phyloP scores from a whole-genome alignment of 2,888 invertebrate genomes.

The Rhyacophila evoluta region DNA sequence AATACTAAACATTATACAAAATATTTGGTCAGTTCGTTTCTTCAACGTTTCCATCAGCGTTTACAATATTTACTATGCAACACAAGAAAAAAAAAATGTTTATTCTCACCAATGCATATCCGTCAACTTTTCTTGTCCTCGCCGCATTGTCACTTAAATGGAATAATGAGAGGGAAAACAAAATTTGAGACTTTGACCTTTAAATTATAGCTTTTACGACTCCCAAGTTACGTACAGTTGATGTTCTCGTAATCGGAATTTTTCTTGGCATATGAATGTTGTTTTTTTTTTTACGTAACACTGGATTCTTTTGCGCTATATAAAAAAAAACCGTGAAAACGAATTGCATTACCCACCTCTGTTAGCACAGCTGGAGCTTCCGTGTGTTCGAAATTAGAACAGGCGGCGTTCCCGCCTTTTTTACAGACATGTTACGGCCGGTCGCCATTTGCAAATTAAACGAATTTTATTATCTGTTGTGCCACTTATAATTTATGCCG shows the following conservation, averaged over 20 bases:
- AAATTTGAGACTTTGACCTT: too few relatives aligned
- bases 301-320: neutral
- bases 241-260: neutral
- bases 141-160: too few relatives aligned
- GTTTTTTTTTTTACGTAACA: neutral
- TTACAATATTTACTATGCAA: too few relatives aligned
- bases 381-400: slow-evolving; percentile 38
- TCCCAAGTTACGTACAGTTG: neutral
- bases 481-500: neutral
- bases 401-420: slow-evolving; percentile 44
- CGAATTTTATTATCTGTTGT: slow-evolving; percentile 4
- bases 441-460: slow-evolving; percentile 41
- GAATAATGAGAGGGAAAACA: too few relatives aligned
- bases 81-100: too few relatives aligned
- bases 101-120: too few relatives aligned
- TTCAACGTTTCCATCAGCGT: too few relatives aligned
- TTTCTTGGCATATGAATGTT: neutral
- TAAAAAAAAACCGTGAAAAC: neutral
- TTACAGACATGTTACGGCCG: slow-evolving; percentile 44
- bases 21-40: too few relatives aligned
- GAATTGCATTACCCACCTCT: slow-evolving; percentile 10
- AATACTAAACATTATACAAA: too few relatives aligned
- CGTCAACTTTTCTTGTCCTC: too few relatives aligned
- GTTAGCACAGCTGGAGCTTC: slow-evolving; percentile 41
- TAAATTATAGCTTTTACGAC: too few relatives aligned